Evolutionary conservation across 2,113 vertebrate species (phyloP).

Genomic region (Odocoileus hemionus): DNA sequence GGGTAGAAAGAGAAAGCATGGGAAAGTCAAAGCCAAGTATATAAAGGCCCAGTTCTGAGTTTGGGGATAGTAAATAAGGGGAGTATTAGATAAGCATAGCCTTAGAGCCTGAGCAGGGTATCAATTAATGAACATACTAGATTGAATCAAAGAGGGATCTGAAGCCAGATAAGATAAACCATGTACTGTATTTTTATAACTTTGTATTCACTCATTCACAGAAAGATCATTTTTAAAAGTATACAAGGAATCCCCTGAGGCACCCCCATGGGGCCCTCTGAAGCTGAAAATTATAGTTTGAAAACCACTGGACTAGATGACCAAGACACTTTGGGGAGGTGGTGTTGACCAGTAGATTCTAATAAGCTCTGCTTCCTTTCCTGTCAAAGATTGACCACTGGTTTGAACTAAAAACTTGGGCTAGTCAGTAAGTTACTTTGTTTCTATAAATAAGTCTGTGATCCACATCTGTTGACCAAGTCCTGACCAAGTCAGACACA

Average conservation of each 20-base stretch:
- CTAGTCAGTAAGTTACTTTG: background rate
- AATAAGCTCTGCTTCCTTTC: background rate
- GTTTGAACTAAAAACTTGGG: background rate
- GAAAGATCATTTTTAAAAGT: background rate
- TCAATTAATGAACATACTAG: background rate
- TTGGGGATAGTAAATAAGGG: background rate
- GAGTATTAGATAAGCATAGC: background rate
- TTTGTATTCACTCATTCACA: background rate
- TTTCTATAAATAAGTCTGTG: background rate
- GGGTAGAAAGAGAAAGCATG: background rate
- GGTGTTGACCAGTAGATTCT: background rate
- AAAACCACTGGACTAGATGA: background rate
- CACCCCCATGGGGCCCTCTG: background rate
- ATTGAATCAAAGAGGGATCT: constrained; percentile 11
- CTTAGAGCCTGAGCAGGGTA: background rate
- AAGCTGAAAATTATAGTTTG: background rate
- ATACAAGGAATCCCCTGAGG: background rate
- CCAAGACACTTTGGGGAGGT: background rate
- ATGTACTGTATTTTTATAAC: background rate
- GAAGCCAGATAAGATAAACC: background rate
- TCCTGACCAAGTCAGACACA: background rate
- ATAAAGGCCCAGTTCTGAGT: background rate
- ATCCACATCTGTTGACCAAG: background rate
- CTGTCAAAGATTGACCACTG: background rate
- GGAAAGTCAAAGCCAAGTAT: background rate